Percentiles rank a stretch among this genome's conserved stretches.
Evolutionary conservation across 1,140 invertebrate genomes (phyloP).

Genomic region (Phymorhynchus buccinoides): DNA sequence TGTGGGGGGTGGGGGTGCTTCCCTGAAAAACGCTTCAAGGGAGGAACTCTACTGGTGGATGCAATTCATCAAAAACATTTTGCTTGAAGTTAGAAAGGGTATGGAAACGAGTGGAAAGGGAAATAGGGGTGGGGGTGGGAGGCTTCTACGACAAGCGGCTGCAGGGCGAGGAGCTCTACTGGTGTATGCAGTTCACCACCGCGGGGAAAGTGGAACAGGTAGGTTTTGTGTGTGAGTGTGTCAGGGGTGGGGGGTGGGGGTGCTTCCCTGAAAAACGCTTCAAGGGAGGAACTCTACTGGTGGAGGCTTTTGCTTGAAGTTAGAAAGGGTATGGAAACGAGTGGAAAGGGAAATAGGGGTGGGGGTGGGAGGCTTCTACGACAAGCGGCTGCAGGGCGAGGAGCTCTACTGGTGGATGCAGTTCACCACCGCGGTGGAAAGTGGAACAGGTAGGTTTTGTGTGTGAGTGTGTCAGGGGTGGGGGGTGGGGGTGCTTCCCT

Average conservation of each 20-base stretch:
- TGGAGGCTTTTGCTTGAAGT: conserved; percentile 99
- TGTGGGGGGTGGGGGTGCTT: too few relatives aligned
- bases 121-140: too few relatives aligned
- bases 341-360: too few relatives aligned
- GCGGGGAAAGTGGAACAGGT: too few relatives aligned
- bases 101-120: too few relatives aligned
- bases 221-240: too few relatives aligned
- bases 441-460: too few relatives aligned
- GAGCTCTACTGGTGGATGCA: conserved; percentile 99
- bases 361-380: conserved; percentile 94
- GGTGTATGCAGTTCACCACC: conserved; percentile 99
- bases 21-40: conserved; percentile 86
- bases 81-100: too few relatives aligned
- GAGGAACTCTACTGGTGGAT: conserved; percentile 99
- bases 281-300: conserved; percentile 96
- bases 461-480: too few relatives aligned
- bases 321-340: too few relatives aligned
- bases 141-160: conserved; percentile 90
- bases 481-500: too few relatives aligned
- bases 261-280: conserved; percentile 90
- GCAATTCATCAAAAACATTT: conserved; percentile 98
- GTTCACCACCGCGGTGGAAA: conserved; percentile 94
- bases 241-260: too few relatives aligned
- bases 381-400: conserved; percentile 87
- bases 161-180: conserved; percentile 94